A percentile compares a stretch with the other conserved stretches of the same genome.
Evolutionary conservation across 2,113 vertebrate genomes (phyloP).

Genomic region (Atractosteus spatula): DNA sequence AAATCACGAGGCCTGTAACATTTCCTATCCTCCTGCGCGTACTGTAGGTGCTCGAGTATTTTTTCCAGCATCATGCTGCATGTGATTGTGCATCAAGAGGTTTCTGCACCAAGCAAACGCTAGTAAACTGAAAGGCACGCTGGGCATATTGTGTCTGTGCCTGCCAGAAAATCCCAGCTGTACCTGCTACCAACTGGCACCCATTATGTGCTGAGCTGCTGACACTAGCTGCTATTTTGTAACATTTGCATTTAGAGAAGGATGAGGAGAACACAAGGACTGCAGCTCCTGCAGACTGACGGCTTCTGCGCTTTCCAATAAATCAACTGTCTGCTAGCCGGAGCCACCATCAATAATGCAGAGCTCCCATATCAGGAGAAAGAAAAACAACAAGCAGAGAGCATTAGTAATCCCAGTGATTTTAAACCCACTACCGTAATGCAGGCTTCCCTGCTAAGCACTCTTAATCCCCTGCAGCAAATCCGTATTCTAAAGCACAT

Average conservation of each 20-base stretch:
- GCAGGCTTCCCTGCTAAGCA: not conserved
- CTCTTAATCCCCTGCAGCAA: not conserved
- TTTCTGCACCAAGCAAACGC: not conserved
- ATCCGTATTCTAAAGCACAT: not conserved
- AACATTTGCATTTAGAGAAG: not conserved
- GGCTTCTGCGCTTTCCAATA: not conserved
- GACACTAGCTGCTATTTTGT: not conserved
- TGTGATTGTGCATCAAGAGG: conserved; percentile 1
- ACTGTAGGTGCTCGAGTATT: not conserved
- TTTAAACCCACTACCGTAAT: not conserved
- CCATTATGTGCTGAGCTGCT: not conserved
- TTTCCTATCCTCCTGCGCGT: not conserved
- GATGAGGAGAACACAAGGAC: not conserved
- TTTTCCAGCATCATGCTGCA: not conserved
- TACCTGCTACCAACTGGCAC: conserved; percentile 1
- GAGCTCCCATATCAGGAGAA: not conserved
- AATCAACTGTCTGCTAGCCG: not conserved
- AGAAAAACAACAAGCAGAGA: not conserved
- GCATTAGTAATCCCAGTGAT: conserved; percentile 10
- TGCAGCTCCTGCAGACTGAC: too few relatives aligned
- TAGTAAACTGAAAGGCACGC: not conserved
- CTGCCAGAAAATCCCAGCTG: not conserved
- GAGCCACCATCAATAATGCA: conserved; percentile 12
- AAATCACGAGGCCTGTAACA: not conserved
- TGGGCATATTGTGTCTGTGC: not conserved